Base-by-base conservation (phyloP, 2,113 vertebrate genomes). In the Callospermophilus lateralis region DNA sequence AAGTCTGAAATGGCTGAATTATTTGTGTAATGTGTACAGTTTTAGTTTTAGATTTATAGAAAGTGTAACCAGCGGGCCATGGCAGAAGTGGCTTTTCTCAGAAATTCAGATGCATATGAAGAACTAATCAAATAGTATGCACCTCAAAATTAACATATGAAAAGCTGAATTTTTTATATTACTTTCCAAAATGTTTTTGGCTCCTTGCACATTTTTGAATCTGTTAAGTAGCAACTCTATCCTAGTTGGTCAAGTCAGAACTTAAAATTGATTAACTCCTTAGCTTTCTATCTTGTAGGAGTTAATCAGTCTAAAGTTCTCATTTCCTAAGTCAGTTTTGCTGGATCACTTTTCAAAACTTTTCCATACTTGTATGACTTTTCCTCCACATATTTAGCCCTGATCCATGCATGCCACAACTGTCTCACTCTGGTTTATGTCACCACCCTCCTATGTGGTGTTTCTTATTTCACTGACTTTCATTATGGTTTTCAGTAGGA, bases 41-140 rank as follows among this genome's bases (percentile, higher is more conserved):
- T 78, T 93, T 39, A 42, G 22, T 61, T 89, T 72, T 67, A 77
- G 67, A 45, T 63, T 95, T 65, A 77, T 73, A 93, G 32, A 61
- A 3, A 37, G 28, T 53, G 0, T 70, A 86, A 48, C 11, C 30
- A 84, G 8, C 19, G 4, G 73, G 30, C 48, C 45, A 32, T 81
- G 37, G 7, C 1, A 67, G 72, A 86, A 68, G 0, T 30, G 1
- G 1, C 10, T 20, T 58, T 15, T 72, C 24, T 88, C 10, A 65
- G 13, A 92, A 92, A 39, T 6, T 3, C 4, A 48, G 34, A 32
- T 16, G 68, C 8, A 42, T 45, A 3, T 70, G 11, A 5, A 84
- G 28, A 84, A 58, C 19, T 61, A 0, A 80, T 34, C 39, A 3
- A 1, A 87, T 17, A 74, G 0, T 22, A 24, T 39, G 16, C 13